phyloP scores from a whole-genome alignment of 2,888 invertebrate genomes.

The Andrena minutula region DNA sequence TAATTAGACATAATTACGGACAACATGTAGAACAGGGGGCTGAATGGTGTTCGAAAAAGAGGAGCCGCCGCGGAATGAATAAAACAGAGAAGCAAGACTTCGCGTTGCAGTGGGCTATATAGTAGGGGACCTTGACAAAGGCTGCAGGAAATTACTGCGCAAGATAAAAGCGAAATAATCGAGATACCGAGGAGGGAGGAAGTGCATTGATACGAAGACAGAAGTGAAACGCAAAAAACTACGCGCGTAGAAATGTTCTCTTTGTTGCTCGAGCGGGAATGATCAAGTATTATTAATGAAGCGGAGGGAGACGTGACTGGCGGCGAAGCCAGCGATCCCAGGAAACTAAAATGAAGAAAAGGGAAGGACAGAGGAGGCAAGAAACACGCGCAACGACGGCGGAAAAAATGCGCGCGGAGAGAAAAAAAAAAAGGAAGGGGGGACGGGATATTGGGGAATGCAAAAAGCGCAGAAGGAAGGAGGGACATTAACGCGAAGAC shows the following conservation, averaged over 20 bases:
- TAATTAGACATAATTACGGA: background rate
- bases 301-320: background rate
- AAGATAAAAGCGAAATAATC: slow-evolving; percentile 3
- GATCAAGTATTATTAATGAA: slow-evolving; percentile 8
- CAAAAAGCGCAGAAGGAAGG: slow-evolving; percentile 15
- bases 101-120: background rate
- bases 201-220: background rate
- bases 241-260: no score
- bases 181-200: background rate
- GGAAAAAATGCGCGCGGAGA: slow-evolving; percentile 6
- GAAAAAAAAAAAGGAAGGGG: background rate
- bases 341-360: background rate
- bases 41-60: background rate
- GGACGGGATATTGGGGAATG: slow-evolving; percentile 3
- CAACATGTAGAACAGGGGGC: background rate
- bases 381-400: background rate
- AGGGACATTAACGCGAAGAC: slow-evolving; percentile 13
- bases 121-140: background rate
- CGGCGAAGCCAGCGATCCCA: background rate
- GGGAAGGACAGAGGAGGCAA: background rate
- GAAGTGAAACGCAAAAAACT: background rate
- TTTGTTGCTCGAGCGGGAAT: no score
- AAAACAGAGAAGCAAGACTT: slow-evolving; percentile 10
- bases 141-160: background rate
- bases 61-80: background rate